These are phyloP conservation scores for Onthophagus sagittarius DNA, from an alignment of 2,888 invertebrate species.

Conservation along the genomic window DNA sequence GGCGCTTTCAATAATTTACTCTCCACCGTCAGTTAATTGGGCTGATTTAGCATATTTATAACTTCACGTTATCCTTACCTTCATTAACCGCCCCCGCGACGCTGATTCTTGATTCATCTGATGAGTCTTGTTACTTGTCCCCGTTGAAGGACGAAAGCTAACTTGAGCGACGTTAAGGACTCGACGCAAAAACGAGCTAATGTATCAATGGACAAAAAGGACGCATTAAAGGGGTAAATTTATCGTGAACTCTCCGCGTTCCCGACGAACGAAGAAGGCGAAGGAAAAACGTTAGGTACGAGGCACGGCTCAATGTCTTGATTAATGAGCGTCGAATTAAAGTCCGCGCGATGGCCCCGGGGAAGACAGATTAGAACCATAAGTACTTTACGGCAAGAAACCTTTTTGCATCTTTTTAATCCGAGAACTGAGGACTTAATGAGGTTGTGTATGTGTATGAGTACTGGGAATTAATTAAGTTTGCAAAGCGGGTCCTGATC, in stretches of 20 bases:
- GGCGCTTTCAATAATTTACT: constrained; percentile 1
- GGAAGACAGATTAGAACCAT: neutral
- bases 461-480: neutral
- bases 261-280: neutral
- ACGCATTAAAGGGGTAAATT: neutral
- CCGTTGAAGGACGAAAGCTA: neutral
- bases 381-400: neutral
- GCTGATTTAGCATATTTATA: constrained; percentile 12
- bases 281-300: neutral
- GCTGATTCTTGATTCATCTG: neutral
- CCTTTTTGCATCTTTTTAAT: too few relatives aligned
- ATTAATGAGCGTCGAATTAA: neutral
- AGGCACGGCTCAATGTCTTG: neutral
- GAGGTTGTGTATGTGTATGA: neutral
- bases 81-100: neutral
- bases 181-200: neutral
- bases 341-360: neutral
- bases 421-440: too few relatives aligned
- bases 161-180: neutral
- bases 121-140: neutral
- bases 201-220: neutral
- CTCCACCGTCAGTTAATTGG: constrained; percentile 2
- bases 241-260: neutral
- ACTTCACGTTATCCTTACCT: neutral
- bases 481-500: neutral